Base-by-base conservation (phyloP, 2,797 vertebrate genomes). In the Pristis pectinata region DNA sequence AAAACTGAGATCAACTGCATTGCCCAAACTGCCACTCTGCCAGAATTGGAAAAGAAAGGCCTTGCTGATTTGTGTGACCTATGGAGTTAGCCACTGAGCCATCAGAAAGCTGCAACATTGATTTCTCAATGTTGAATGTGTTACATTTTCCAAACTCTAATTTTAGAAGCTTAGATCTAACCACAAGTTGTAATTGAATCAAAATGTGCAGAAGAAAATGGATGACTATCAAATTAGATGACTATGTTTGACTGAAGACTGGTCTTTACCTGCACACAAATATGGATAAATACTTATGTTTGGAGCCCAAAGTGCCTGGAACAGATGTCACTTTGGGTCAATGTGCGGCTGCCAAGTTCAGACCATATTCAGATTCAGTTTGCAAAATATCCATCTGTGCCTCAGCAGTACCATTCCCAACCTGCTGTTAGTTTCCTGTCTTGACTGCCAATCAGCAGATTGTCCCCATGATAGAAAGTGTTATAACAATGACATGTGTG, bases 111-210 rank as follows among this genome's bases (percentile, higher is more conserved):
- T 87, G 44, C 24, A 83, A 83, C 53, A 87, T 30, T 87, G 83
- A 61, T 64, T 87, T 91, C 56, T 64, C 22, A 41, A 64, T 22
- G 34, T 37, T 89, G 6, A 8, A 64, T 61, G 17, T 22, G 13
- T 89, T 15, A 61, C 34, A 89, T 13, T 19, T 64, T 89, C 85
- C 34, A 61, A 89, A 37, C 17, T 37, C n/a, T 91, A 91, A 91
- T 37, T 91, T 91, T 91, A 91, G 87, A 91, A 91, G 17, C 87
- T 91, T 91, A 64, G n/a, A 91, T 41, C 87, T 41, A 61, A 41
- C 87, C 56, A 64, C 34, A 64, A 8, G 56, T 22, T 64, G 0
- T 91, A 91, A 91, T 64, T 37, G 22, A n/a, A 91, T 37, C n/a
- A 91, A 64, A 91, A 64, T 91, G 87, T 22, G n/a, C 34, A 22